Conservation (phyloP, 1,140 invertebrate genomes). For the Coenobita brevimanus region DNA sequence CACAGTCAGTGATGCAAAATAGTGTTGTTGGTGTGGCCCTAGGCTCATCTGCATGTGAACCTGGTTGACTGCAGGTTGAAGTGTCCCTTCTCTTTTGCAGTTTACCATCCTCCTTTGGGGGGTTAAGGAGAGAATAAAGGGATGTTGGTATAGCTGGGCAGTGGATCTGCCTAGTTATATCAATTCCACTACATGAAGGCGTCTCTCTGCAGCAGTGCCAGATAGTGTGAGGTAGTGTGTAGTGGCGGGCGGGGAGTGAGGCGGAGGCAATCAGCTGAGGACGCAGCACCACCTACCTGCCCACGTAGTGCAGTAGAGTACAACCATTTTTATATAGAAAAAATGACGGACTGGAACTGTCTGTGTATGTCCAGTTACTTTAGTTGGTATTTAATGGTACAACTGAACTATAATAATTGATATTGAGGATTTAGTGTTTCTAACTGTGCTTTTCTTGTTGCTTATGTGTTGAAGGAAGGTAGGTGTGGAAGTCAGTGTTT, state of each 20-base stretch:
- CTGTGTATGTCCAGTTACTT: constrained; percentile 44
- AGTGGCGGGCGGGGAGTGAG: neutral
- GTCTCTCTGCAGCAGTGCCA: too few relatives aligned
- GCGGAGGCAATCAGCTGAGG: neutral
- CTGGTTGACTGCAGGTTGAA: too few relatives aligned
- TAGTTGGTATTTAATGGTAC: constrained; percentile 57
- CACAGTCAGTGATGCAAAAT: too few relatives aligned
- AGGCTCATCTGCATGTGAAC: too few relatives aligned
- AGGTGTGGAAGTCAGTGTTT: neutral
- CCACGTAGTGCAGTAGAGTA: constrained; percentile 55
- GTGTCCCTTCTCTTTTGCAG: too few relatives aligned
- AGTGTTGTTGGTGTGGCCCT: too few relatives aligned
- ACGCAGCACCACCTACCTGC: neutral
- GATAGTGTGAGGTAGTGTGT: too few relatives aligned
- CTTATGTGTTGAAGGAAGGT: constrained; percentile 32
- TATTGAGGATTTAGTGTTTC: constrained; percentile 51
- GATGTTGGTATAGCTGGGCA: too few relatives aligned
- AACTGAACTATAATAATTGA: constrained; percentile 25
- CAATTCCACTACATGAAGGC: too few relatives aligned
- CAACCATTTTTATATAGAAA: constrained; percentile 61
- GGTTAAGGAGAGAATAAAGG: too few relatives aligned
- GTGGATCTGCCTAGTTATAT: too few relatives aligned
- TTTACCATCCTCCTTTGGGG: too few relatives aligned
- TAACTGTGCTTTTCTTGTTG: constrained; percentile 58
- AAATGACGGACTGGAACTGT: constrained; percentile 26